These are phyloP conservation scores for Anastatus disparis DNA, from an alignment of 1,140 invertebrate genomes.

Conservation along the genomic window DNA sequence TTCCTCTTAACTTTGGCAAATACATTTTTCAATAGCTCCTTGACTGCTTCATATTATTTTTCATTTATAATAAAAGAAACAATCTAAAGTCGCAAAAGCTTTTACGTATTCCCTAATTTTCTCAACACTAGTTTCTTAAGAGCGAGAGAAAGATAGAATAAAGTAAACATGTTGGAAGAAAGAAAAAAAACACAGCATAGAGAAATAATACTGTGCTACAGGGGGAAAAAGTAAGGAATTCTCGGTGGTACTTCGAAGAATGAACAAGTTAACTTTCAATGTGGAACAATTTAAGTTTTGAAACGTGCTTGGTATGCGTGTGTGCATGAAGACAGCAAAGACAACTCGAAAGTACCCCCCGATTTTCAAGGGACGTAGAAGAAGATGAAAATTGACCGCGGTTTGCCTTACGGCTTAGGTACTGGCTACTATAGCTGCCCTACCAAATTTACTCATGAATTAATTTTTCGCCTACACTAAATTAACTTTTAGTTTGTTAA, in stretches of 20 bases:
- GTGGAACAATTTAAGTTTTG: conserved; percentile 58
- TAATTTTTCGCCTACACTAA: conserved; percentile 60
- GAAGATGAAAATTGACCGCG: conserved; percentile 48
- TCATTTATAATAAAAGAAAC: conserved; percentile 27
- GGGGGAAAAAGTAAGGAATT: background rate
- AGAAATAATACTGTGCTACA: background rate
- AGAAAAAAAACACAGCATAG: background rate
- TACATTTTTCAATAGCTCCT: background rate
- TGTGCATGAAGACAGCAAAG: conserved; percentile 34
- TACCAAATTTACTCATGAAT: conserved; percentile 55
- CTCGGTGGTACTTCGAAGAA: conserved; percentile 46
- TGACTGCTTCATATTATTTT: background rate
- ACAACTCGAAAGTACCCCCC: conserved; percentile 20
- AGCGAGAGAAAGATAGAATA: background rate
- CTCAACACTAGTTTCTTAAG: no score
- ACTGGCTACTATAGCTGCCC: background rate
- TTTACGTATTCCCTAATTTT: background rate
- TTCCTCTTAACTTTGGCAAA: background rate
- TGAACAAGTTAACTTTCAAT: conserved; percentile 56
- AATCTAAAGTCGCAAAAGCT: background rate
- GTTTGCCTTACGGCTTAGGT: conserved; percentile 24
- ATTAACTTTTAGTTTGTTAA: conserved; percentile 61
- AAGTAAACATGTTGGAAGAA: background rate
- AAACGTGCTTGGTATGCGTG: conserved; percentile 50
- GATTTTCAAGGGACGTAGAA: background rate